Percentiles rank a stretch among this genome's conserved stretches.
These are phyloP conservation scores for Tenthredo distinguenda DNA, from an alignment of 2,888 invertebrate species.

Conservation along the genomic window DNA sequence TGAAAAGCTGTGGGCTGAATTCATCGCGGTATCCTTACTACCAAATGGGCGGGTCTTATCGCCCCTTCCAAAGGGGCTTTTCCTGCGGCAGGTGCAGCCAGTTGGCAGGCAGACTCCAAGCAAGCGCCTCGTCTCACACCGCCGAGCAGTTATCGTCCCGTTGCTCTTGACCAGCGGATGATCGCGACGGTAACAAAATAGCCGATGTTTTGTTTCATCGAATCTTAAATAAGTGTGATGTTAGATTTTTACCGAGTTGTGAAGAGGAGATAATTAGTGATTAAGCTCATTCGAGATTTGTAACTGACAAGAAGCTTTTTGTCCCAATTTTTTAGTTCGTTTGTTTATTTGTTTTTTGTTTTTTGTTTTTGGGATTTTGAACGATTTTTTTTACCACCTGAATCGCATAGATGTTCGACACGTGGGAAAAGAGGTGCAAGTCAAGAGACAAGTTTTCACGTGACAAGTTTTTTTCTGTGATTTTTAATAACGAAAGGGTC, in stretches of 20 bases:
- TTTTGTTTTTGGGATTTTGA: not conserved
- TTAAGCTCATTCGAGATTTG: not conserved
- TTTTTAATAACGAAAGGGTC: not conserved
- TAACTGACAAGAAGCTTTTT: not conserved
- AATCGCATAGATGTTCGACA: not conserved
- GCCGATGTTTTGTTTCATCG: not conserved
- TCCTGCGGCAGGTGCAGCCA: conserved; percentile 71
- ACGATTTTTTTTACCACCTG: not conserved
- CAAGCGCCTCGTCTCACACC: conserved; percentile 64
- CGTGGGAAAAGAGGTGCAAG: not conserved
- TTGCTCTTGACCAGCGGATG: conserved; percentile 56
- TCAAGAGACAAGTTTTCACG: conserved; percentile 1
- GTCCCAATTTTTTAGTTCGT: not conserved
- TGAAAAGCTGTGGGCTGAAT: conserved; percentile 59
- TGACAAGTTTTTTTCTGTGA: not conserved
- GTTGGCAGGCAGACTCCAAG: conserved; percentile 76
- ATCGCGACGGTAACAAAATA: conserved; percentile 51
- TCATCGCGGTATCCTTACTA: conserved; percentile 51
- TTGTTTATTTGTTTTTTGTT: not conserved
- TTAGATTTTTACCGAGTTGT: not conserved
- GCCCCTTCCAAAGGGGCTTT: conserved; percentile 46
- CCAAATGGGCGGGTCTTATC: conserved; percentile 56
- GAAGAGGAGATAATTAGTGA: not conserved
- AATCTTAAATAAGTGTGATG: not conserved
- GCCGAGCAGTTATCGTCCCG: conserved; percentile 63